Evolutionary conservation across 2,797 vertebrate species (phyloP).

Genomic region (Catamblyrhynchus diadema): DNA sequence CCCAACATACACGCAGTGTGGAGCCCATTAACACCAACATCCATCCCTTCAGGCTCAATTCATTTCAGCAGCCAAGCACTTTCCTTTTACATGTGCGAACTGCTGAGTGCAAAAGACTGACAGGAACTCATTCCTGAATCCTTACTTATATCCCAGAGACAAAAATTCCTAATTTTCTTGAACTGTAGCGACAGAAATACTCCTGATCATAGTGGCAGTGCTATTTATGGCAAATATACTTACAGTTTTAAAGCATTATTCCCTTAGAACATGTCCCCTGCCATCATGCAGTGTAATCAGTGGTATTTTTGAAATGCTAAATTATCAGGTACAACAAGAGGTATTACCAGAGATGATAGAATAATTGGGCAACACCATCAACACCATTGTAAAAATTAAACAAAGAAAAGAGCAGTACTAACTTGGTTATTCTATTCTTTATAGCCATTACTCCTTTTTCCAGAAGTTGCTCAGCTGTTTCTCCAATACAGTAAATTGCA

Average conservation of each 20-base stretch:
- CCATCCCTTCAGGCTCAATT: not conserved
- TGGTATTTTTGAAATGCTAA: not conserved
- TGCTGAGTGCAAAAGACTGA: not conserved
- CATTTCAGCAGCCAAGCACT: not conserved
- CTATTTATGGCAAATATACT: not conserved
- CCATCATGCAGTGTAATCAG: not conserved
- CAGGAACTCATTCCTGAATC: not conserved
- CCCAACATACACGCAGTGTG: accelerated
- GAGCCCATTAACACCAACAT: not conserved
- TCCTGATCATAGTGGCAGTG: not conserved
- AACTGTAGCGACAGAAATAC: not conserved
- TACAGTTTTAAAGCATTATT: not conserved
- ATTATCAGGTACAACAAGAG: not conserved
- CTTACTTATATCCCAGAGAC: not conserved
- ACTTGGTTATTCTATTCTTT: not conserved
- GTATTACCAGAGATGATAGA: not conserved
- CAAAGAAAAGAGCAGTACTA: not conserved
- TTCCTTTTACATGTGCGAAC: not conserved
- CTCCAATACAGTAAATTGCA: not conserved
- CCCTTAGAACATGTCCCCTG: not conserved
- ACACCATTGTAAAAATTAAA: not conserved
- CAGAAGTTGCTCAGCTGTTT: not conserved
- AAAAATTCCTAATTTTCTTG: not conserved
- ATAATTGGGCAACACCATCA: not conserved
- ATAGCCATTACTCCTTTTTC: not conserved